Percentiles rank a stretch among this genome's conserved stretches.
phyloP scores from a whole-genome alignment of 2,888 invertebrate genomes.

The Papilio demoleus region DNA sequence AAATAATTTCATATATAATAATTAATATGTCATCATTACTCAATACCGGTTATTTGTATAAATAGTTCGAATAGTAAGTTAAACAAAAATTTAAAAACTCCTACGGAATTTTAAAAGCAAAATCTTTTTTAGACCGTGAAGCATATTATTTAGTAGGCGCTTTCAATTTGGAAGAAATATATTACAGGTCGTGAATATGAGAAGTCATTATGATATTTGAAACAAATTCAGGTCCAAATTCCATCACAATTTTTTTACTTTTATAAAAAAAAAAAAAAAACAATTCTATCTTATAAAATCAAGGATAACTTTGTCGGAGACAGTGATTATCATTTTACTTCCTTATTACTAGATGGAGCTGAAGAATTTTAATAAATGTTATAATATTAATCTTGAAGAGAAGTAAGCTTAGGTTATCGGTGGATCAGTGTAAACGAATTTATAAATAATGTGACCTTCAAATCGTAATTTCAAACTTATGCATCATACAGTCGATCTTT shows the following conservation, averaged over 20 bases:
- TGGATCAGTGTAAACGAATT: constrained; percentile 13
- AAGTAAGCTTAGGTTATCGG: constrained; percentile 1
- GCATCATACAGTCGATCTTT: constrained; percentile 8
- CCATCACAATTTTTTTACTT: too few relatives aligned
- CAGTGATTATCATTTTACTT: background rate
- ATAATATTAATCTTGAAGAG: constrained; percentile 10
- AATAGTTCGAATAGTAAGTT: background rate
- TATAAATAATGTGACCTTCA: constrained; percentile 19
- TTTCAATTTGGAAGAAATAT: background rate
- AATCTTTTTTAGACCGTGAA: background rate
- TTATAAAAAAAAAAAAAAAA: too few relatives aligned
- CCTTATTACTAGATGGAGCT: background rate
- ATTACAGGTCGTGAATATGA: too few relatives aligned
- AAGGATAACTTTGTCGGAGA: too few relatives aligned
- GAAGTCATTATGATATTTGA: too few relatives aligned
- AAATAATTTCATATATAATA: constrained; percentile 21
- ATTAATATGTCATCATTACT: constrained; percentile 14
- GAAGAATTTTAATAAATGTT: constrained; percentile 24
- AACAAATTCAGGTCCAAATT: too few relatives aligned
- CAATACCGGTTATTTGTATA: constrained; percentile 9
- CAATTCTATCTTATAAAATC: too few relatives aligned
- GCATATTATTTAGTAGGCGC: background rate
- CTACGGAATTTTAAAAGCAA: constrained; percentile 21
- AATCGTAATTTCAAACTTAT: constrained; percentile 9
- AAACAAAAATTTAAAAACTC: background rate